Conservation (phyloP, 2,888 invertebrate genomes). For the Rhamnusium bicolor region DNA sequence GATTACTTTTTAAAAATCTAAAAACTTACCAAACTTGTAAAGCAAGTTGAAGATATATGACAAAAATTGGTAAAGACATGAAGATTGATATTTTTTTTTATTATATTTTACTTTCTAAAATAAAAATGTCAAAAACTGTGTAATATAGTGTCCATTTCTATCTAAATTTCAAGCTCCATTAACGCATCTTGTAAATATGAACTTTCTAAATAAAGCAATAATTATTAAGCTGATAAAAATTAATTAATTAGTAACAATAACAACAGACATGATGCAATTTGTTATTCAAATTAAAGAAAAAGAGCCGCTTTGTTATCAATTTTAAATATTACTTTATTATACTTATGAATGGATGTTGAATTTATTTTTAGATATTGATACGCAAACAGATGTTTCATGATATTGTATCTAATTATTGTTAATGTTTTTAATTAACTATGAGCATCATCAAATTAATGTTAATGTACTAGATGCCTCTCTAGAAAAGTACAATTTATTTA, state of each 20-base stretch:
- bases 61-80: no score
- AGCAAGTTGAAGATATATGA: no score
- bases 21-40: no score
- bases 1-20: no score
- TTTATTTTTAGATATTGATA: constrained; percentile 25
- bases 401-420: constrained; percentile 21
- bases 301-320: constrained; percentile 19
- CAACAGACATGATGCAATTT: constrained; percentile 30
- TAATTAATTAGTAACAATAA: constrained; percentile 22
- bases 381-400: constrained; percentile 28
- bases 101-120: no score
- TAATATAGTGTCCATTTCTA: no score
- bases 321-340: not conserved
- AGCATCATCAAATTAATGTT: constrained; percentile 15
- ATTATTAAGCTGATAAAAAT: constrained; percentile 17
- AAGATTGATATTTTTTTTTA: no score
- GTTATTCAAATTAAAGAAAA: constrained; percentile 30
- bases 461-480: constrained; percentile 17
- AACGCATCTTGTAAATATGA: not conserved
- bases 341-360: constrained; percentile 24
- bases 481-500: constrained; percentile 26
- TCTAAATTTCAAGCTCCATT: no score
- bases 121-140: no score
- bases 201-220: constrained; percentile 23
- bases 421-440: constrained; percentile 29